phyloP scores from a whole-genome alignment of 1,140 invertebrate genomes.

The Tetragonula clypearis region DNA sequence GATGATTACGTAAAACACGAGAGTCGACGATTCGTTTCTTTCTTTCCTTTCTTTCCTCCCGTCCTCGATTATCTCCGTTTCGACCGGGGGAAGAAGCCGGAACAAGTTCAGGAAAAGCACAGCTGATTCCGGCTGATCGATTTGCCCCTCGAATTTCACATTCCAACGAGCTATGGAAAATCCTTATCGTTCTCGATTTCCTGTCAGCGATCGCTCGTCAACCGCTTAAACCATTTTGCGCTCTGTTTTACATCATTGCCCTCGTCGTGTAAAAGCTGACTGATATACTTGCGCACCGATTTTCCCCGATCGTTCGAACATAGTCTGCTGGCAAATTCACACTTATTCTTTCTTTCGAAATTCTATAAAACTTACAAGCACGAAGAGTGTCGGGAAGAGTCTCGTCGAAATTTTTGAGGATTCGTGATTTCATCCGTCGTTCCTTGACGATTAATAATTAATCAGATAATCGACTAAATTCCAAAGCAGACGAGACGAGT shows the following conservation, averaged over 20 bases:
- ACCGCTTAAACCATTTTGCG: neutral
- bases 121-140: neutral
- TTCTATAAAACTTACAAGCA: no score
- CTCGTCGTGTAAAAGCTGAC: neutral
- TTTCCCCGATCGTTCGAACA: neutral
- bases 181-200: conserved; percentile 14
- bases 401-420: no score
- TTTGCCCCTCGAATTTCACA: neutral
- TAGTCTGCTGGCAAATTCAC: neutral
- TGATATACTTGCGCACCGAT: neutral
- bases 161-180: conserved; percentile 1
- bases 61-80: no score
- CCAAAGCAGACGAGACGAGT: no score
- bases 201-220: neutral
- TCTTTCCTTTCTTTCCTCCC: no score
- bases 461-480: no score
- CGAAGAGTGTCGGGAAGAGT: no score
- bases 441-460: no score
- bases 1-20: no score
- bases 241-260: neutral
- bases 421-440: no score
- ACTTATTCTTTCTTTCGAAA: no score
- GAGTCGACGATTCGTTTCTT: no score
- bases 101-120: neutral
- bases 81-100: neutral